Evolutionary conservation across 1,140 invertebrate species (phyloP), one percentile per base, ranked within the genome.

Genomic region (Pseudomyrmex flavicornis): DNA sequence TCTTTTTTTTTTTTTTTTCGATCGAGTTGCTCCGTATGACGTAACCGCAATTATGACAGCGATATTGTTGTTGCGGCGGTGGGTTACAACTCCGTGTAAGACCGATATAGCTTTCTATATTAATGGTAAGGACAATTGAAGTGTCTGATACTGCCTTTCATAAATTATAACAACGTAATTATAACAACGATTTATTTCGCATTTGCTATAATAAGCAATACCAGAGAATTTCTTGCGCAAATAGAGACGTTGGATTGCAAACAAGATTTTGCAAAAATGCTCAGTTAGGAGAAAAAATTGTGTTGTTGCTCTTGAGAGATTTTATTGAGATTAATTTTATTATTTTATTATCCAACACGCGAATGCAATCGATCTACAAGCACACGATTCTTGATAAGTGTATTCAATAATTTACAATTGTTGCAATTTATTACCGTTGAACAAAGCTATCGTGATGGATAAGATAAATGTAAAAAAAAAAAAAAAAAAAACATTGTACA

Each of bases 271-370:
- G 46, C 35, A 76, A 76, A 77, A 66, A 65, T 66, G 1, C 46
- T 20, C 10, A n/a, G 74, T 62, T 66, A n/a, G n/a, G 44, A 77
- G 7, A 17, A 75, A 20, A 44, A 56, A 12, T 26, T 46, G 12
- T 75, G 12, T 75, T 50, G 58, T 75, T 62, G 44, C 48, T 76
- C 12, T 35, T 35, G 35, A 35, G 62, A 35, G 10, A 8, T 7
- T 76, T 79, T 58, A 56, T 68, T 68, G 69, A 79, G 65, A 79
- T 70, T 65, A 77, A 66, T 59, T 79, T 79, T 54, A 70, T 79
- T 79, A 58, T 46, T 35, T 35, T 35, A 7, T 35, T 35, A 35
- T 35, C 35, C 35, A 35, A 35, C 35, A 3, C 35, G 5, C 22
- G 22, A 79, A 79, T 58, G 20, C 20, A 69, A 79, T 70, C 15